Evolutionary conservation across 2,888 invertebrate species (phyloP).

Genomic region (Latrodectus elegans): DNA sequence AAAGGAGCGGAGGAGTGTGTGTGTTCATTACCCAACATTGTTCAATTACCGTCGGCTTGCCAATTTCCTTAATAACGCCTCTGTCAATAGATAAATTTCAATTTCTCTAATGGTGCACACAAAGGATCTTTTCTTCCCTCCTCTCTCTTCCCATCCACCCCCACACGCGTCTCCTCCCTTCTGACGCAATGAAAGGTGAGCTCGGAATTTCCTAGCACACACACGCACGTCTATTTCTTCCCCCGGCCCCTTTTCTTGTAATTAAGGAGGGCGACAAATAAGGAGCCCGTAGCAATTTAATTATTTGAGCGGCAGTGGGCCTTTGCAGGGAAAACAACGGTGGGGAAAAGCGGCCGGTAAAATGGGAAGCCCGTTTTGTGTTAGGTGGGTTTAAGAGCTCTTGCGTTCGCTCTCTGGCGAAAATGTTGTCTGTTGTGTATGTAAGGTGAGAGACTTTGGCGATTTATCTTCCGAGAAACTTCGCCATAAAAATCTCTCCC

Average conservation of each 20-base stretch:
- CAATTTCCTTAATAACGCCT: constrained; percentile 70
- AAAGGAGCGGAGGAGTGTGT: constrained; percentile 28
- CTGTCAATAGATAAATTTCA: constrained; percentile 70
- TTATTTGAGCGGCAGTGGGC: constrained; percentile 63
- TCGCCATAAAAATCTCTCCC: not conserved
- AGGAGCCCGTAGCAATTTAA: constrained; percentile 68
- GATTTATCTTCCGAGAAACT: constrained; percentile 24
- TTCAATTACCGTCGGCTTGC: constrained; percentile 69
- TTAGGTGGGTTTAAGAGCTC: constrained; percentile 47
- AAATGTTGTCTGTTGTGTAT: not conserved
- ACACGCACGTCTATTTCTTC: not conserved
- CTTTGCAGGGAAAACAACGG: constrained; percentile 60
- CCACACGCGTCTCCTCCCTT: constrained; percentile 1
- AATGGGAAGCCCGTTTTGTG: constrained; percentile 51
- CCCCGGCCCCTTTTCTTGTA: constrained; percentile 60
- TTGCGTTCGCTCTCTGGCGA: not conserved
- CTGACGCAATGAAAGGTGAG: constrained; percentile 63
- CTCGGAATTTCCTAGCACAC: constrained; percentile 34
- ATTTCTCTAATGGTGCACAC: constrained; percentile 69
- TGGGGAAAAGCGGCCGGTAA: constrained; percentile 44
- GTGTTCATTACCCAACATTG: constrained; percentile 69
- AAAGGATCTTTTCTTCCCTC: constrained; percentile 33
- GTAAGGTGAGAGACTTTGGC: constrained; percentile 17
- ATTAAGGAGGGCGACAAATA: constrained; percentile 70
- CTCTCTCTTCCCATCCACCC: not conserved